Evolutionary conservation across 2,797 vertebrate genomes (phyloP), one percentile per base, ranked within the genome.

Genomic region (Holocentrus rufus): DNA sequence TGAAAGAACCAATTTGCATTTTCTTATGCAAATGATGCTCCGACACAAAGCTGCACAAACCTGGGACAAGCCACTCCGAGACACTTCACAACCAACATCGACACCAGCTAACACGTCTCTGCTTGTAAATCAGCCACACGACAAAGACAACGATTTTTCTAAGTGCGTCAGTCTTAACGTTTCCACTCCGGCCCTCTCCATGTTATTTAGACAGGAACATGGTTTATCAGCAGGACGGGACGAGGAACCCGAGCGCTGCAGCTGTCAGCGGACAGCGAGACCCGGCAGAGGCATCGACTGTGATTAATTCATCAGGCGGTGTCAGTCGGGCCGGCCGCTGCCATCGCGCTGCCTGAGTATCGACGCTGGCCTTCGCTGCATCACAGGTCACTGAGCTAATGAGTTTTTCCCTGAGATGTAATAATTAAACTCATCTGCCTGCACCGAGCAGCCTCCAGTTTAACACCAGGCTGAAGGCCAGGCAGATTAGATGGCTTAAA

Each of bases 371-470:
- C 79, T 85, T 11, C 74, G 73, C 71, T 77, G 78, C 74, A 81
- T 79, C 73, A 69, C 76, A 80, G 85, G 82, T 84, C 83, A 88
- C 72, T 23, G 74, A 88, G 76, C 81, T 84, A 86, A 88, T 84
- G 81, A 86, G 80, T 72, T 90, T 86, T 79, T 77, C 25, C 77
- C 79, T 68, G 71, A 87, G 81, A 82, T 74, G 36, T 83, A 80
- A 87, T 85, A 86, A 87, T 87, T 84, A 89, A 85, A 87, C 63
- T 76, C 75, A 65, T 85, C 62, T 83, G 52, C 59, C 60, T 72
- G 62, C 50, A 74, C 55, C 69, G 25, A 71, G 66, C 72, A 82
- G 54, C 55, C 4, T 17, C 47, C 49, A 69, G 61, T 71, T 85
- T 77, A 83, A 84, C 75, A 74, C 52, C 63, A 76, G 70, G 80